Percentiles rank a stretch among this genome's conserved stretches.
Evolutionary conservation across 2,113 vertebrate species (phyloP).

Genomic region (Sinocyclocheilus anophthalmus): DNA sequence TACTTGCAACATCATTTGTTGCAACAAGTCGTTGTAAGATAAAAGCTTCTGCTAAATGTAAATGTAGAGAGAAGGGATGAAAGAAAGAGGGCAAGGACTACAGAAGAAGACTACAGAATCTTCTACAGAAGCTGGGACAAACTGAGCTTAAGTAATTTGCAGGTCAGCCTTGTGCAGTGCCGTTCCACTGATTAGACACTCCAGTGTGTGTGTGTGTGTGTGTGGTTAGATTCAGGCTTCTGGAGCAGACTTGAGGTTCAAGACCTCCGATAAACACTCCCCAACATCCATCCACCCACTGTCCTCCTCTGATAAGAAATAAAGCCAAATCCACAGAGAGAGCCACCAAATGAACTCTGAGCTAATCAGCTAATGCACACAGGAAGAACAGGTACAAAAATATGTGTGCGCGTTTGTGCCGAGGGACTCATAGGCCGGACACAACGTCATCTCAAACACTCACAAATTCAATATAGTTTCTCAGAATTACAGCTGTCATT

Average conservation of each 20-base stretch:
- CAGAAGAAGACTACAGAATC: slow-evolving; percentile 28
- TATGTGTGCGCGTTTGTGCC: background rate
- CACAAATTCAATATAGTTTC: background rate
- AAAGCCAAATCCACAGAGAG: slow-evolving; percentile 22
- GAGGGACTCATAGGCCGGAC: background rate
- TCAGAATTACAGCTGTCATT: slow-evolving; percentile 18
- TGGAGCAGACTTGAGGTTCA: background rate
- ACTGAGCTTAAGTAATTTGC: slow-evolving; percentile 59
- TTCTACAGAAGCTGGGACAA: slow-evolving; percentile 56
- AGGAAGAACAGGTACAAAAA: slow-evolving; percentile 22
- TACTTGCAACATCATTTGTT: background rate
- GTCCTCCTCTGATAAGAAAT: slow-evolving; percentile 31
- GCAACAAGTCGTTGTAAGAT: background rate
- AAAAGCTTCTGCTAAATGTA: background rate
- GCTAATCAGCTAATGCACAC: slow-evolving; percentile 10
- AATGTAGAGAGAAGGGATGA: background rate
- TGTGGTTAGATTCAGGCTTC: background rate
- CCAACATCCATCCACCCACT: background rate
- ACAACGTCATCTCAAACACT: background rate
- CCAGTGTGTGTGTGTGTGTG: background rate
- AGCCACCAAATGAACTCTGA: background rate
- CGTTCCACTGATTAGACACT: slow-evolving; percentile 31
- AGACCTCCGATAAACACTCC: background rate
- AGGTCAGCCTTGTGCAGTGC: slow-evolving; percentile 53
- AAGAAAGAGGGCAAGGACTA: slow-evolving; percentile 14